Evolutionary conservation across 1,140 invertebrate species (phyloP), one percentile per base, ranked within the genome.

Genomic region (Oscheius sp.): DNA sequence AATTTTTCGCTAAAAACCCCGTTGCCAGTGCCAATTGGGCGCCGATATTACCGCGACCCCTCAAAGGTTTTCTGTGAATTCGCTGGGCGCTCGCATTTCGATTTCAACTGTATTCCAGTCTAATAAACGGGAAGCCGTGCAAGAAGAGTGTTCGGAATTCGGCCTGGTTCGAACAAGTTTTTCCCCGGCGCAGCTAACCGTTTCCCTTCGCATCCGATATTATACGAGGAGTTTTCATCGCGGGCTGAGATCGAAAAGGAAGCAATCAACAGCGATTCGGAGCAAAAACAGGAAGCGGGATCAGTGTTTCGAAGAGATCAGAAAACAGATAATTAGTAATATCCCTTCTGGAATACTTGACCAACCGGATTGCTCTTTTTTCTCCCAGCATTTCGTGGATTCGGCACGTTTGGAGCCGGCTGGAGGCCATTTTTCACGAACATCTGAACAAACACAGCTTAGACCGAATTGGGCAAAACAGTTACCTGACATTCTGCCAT

Each of bases 291-390:
- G n/a, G n/a, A n/a, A n/a, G n/a, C n/a, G n/a, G n/a, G n/a, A n/a
- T n/a, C n/a, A n/a, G n/a, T n/a, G n/a, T 7, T 29, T 28, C 7
- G 18, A 65, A 46, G 15, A 42, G 29, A 29, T 34, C 20, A 29
- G 15, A 32, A 66, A 31, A 13, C 42, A 13, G 13, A 13, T 13
- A 13, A 13, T 45, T n/a, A 13, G 13, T 13, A 45, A 13, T 45
- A 45, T 13, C n/a, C 42, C 13, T 13, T 45, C 13, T 45, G 13
- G 20, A 45, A 45, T 20, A n/a, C n/a, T n/a, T n/a, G 1, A 45
- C 66, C 61, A 32, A 74, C 72, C 23, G 72, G 72, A 61, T 74
- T 74, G 32, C 64, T 68, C 29, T 74, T 74, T 20, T 74, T 74
- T 20, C 72, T 68, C 32, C 72, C 72, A 1, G 72, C 72, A 45